These are phyloP conservation scores for Paratilapia polleni DNA, from an alignment of 2,113 vertebrate genomes.

Conservation along the genomic window DNA sequence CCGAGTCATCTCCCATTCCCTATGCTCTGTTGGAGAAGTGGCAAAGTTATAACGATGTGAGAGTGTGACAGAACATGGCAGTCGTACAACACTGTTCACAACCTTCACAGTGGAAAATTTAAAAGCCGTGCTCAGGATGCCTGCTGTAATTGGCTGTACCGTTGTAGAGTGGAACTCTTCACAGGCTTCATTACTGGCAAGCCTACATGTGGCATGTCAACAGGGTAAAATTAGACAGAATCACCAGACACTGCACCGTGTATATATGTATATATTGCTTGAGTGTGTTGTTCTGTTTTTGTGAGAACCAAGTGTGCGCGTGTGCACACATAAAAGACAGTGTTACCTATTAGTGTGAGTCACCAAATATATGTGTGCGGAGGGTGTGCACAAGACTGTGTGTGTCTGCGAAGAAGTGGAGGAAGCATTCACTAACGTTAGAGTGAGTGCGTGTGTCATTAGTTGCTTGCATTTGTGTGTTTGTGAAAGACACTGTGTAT, in stretches of 20 bases:
- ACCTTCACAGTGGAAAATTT: slow-evolving; percentile 31
- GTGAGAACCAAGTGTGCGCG: slow-evolving; percentile 11
- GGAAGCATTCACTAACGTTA: slow-evolving; percentile 33
- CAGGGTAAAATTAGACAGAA: slow-evolving; percentile 32
- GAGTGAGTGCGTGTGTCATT: slow-evolving; percentile 5
- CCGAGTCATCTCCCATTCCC: slow-evolving; percentile 37
- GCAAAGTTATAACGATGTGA: slow-evolving; percentile 41
- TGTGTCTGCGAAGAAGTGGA: not conserved
- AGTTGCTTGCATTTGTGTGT: slow-evolving; percentile 30
- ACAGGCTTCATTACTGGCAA: slow-evolving; percentile 55
- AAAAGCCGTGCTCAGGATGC: slow-evolving; percentile 35
- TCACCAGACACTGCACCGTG: slow-evolving; percentile 17
- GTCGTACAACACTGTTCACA: slow-evolving; percentile 14
- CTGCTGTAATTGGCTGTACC: slow-evolving; percentile 63
- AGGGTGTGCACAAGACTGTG: not conserved
- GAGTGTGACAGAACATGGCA: slow-evolving; percentile 31
- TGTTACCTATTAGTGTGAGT: slow-evolving; percentile 18
- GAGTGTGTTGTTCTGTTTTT: slow-evolving; percentile 10
- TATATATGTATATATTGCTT: slow-evolving; percentile 2
- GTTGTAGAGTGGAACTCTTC: slow-evolving; percentile 50
- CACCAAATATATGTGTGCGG: slow-evolving; percentile 4
- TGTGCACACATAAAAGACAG: not conserved
- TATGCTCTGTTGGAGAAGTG: not conserved
- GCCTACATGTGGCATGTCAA: slow-evolving; percentile 54
- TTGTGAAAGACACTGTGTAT: slow-evolving; percentile 39